Evolutionary conservation across 2,888 invertebrate genomes (phyloP).

Genomic region (Thecophora atra): DNA sequence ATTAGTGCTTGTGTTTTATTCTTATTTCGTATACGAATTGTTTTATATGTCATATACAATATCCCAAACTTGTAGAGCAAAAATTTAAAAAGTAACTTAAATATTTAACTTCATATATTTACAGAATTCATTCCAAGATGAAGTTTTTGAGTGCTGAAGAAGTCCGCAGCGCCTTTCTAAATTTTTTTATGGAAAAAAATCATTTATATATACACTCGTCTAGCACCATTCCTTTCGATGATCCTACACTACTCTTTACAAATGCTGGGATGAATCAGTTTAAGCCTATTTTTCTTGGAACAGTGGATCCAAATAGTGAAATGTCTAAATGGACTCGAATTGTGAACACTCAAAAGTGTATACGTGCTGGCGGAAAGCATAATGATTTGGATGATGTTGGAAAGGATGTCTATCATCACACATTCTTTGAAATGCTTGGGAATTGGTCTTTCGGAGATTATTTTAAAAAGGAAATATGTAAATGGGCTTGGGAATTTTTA

Average conservation of each 20-base stretch:
- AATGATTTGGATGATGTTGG: slow-evolving; percentile 99
- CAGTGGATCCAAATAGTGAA: slow-evolving; percentile 95
- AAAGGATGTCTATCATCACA: slow-evolving; percentile 99
- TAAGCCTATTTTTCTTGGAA: slow-evolving; percentile 97
- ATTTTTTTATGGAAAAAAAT: slow-evolving; percentile 87
- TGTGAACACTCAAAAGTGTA: slow-evolving; percentile 98
- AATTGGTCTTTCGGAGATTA: slow-evolving; percentile 99
- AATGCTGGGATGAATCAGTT: slow-evolving; percentile 99
- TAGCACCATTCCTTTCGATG: slow-evolving; percentile 96
- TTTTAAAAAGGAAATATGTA: slow-evolving; percentile 96
- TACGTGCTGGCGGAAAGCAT: slow-evolving; percentile 98
- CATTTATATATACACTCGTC: slow-evolving; percentile 98
- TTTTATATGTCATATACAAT: too few relatives aligned
- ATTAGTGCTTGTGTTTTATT: too few relatives aligned
- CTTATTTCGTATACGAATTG: too few relatives aligned
- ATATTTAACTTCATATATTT: not conserved
- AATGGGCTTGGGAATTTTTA: slow-evolving; percentile 98
- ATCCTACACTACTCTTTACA: slow-evolving; percentile 95
- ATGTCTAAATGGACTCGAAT: slow-evolving; percentile 89
- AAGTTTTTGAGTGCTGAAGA: slow-evolving; percentile 71
- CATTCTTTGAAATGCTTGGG: slow-evolving; percentile 99
- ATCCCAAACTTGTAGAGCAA: too few relatives aligned
- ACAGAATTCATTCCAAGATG: slow-evolving; percentile 44
- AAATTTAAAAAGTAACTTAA: too few relatives aligned
- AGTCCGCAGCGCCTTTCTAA: slow-evolving; percentile 84